phyloP scores from a whole-genome alignment of 2,113 vertebrate genomes.

The Prolemur simus region DNA sequence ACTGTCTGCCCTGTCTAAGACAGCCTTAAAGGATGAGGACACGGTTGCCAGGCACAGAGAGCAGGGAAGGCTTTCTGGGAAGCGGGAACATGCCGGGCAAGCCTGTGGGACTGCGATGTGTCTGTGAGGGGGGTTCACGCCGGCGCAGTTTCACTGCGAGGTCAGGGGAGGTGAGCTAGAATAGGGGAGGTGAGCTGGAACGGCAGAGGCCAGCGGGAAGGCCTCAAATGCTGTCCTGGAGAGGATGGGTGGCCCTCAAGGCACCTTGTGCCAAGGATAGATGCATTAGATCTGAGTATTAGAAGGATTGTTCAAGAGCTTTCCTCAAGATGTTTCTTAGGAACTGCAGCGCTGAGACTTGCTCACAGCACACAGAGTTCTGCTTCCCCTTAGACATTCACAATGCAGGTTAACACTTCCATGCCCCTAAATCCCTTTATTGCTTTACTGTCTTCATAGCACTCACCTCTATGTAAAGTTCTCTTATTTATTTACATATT shows the following conservation, averaged over 20 bases:
- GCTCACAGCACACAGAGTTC: neutral
- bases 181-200: accelerated
- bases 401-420: accelerated
- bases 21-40: neutral
- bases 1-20: neutral
- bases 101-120: neutral
- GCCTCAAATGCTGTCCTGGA: neutral
- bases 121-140: neutral
- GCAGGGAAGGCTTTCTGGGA: neutral
- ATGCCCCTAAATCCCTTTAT: neutral
- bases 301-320: neutral
- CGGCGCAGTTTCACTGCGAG: neutral
- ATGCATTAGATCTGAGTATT: neutral
- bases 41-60: neutral
- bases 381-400: neutral
- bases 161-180: neutral
- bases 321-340: neutral
- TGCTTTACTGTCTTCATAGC: neutral
- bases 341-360: neutral
- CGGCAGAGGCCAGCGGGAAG: neutral
- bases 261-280: neutral
- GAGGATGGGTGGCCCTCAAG: accelerated
- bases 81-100: neutral
- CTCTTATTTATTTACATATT: neutral
- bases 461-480: neutral